Evolutionary conservation across 1,140 invertebrate genomes (phyloP), one percentile per base, ranked within the genome.

Genomic region (Aphelenchoides avenae): DNA sequence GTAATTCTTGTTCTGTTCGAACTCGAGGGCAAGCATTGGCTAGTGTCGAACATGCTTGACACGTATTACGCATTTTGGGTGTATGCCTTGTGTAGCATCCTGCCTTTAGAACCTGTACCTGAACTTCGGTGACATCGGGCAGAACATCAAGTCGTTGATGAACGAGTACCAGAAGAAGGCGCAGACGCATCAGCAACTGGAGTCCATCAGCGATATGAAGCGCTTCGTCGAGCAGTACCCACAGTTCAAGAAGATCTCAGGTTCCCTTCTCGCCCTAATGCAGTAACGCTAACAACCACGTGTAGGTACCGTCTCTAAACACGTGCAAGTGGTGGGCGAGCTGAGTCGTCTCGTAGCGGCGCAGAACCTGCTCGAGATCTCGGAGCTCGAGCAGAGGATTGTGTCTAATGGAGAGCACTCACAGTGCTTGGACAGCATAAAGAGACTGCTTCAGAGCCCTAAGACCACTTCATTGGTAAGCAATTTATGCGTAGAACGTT

Each of bases 151-250:
- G 79, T 84, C 87, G 37, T 80, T 98, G 26, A 96, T 98, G 87
- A 92, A 97, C 48, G 90, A 96, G 65, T 98, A 95, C 80, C 92
- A 97, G 79, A 86, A 84, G 61, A 92, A 93, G 80, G 89, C 90
- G 2, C 89, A 96, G 75, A 89, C 87, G 70, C 89, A 96, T 74
- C 77, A 80, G 34, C 96, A 97, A 82, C 87, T 98, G 2, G 94
- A 98, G 81, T 94, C 89, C 60, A 97, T 99, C 70, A 84, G 86
- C 0, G 94, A 98, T 77, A 97, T 98, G 92, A 98, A 98, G 82
- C 87, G 86, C 68, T 99, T 99, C 81, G 89, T 98, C 9, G 94
- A 98, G 77, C 87, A 87, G 13, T 99, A 98, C 83, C 94, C 94
- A 0, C 86, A 96, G 65, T 98, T 98, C 76, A 96, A 95, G 82